Evolutionary conservation across 2,113 vertebrate genomes (phyloP).

Genomic region (Periophthalmus modestus): DNA sequence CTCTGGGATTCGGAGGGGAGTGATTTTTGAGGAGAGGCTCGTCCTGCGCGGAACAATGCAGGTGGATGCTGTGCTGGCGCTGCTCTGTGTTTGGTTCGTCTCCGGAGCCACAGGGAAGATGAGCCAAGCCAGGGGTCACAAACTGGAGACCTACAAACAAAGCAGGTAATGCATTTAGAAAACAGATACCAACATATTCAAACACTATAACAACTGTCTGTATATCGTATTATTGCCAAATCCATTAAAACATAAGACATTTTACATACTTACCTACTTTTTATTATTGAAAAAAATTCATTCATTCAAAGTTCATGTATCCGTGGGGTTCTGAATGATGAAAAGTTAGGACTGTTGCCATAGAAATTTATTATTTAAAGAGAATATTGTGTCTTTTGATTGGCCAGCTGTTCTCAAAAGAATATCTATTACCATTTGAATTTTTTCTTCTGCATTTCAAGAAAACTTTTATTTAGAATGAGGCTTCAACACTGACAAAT

Average conservation of each 20-base stretch:
- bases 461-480: neutral
- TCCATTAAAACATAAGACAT: neutral
- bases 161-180: conserved; percentile 68
- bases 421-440: neutral
- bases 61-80: conserved; percentile 71
- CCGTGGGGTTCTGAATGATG: neutral
- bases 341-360: too few relatives aligned
- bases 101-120: conserved; percentile 59
- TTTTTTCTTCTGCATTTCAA: neutral
- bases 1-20: conserved; percentile 48
- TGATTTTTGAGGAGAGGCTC: conserved; percentile 63
- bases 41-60: conserved; percentile 74
- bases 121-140: conserved; percentile 62
- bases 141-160: conserved; percentile 73
- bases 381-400: too few relatives aligned
- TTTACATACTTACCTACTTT: neutral
- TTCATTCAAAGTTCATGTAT: neutral
- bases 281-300: too few relatives aligned
- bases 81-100: conserved; percentile 69
- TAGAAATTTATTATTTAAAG: too few relatives aligned
- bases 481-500: neutral
- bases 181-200: neutral
- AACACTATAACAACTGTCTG: too few relatives aligned
- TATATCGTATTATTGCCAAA: neutral
- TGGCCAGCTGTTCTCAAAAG: too few relatives aligned